Base-by-base conservation (phyloP, 2,113 vertebrate genomes). In the Gallinago jamesoni region DNA sequence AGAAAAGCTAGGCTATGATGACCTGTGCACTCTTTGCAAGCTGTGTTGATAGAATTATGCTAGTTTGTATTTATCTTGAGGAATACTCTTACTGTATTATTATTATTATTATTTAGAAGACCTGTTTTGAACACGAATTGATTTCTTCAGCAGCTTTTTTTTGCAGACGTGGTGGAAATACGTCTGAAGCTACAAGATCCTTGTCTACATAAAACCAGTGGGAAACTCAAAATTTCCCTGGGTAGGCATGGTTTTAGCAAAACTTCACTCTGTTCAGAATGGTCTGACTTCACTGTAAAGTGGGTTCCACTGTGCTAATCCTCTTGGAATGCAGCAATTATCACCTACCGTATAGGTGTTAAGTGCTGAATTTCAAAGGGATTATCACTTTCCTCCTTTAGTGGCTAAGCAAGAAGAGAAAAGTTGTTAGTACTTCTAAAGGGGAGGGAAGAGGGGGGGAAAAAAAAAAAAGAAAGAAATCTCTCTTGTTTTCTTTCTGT, bases 291-390 rank as follows among this genome's bases (percentile, higher is more conserved):
- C 81, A 73, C 89, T 94, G 91, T 73, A 91, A 96, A 94, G 84
- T 96, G 90, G 95, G 96, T 94, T 97, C 93, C 85, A 94, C 64
- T 96, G 89, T 81, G 96, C 79, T 97, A 97, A 96, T 96, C 94
- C 96, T 94, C 60, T 95, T 96, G 97, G 97, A 95, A 96, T 97
- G 96, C 94, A 96, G 95, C 96, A 97, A 97, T 97, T 97, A 97
- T 96, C 96, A 97, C 94, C 94, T 96, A 94, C 91, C 91, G 9
- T 96, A 96, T 97, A 97, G 96, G 96, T 97, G 96, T 97, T 96
- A 97, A 97, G 90, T 96, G 96, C 96, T 97, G 96, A 97, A 96
- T 97, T 97, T 97, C 96, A 97, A 95, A 97, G 93, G 97, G 95
- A 97, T 96, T 97, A 97, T 96, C 96, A 96, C 96, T 95, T 97